Evolutionary conservation across 2,797 vertebrate species (phyloP).

Genomic region (Gallinago nigripennis): DNA sequence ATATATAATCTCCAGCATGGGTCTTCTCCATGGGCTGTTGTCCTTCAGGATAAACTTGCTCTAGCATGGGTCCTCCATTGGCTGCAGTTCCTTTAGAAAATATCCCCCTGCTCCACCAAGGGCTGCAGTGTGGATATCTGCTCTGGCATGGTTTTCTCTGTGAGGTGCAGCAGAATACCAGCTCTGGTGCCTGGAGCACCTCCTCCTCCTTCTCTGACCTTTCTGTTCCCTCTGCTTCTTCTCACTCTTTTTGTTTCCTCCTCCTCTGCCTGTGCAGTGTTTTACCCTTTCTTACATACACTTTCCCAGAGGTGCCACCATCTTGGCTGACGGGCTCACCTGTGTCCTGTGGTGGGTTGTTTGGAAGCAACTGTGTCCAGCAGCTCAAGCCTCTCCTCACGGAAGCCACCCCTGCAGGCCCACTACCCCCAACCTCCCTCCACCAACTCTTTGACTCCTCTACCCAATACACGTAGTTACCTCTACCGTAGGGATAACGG

Average conservation of each 20-base stretch:
- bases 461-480: neutral
- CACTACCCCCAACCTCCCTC: rapidly evolving
- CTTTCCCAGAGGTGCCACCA: neutral
- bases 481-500: neutral
- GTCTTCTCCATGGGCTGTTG: neutral
- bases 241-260: neutral
- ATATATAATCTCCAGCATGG: neutral
- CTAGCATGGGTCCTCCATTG: neutral
- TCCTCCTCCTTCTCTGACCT: neutral
- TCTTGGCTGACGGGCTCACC: neutral
- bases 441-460: neutral
- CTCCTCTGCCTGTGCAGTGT: neutral
- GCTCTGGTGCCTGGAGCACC: neutral
- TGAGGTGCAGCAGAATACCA: neutral
- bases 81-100: neutral
- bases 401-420: neutral
- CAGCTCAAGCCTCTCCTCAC: neutral
- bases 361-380: neutral
- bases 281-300: neutral
- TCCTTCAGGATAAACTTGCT: neutral
- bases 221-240: neutral
- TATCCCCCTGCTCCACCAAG: neutral
- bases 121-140: neutral
- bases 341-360: neutral
- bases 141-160: neutral